Base-by-base conservation (phyloP, 1,140 invertebrate species). In the Macrobrachium rosenbergii region DNA sequence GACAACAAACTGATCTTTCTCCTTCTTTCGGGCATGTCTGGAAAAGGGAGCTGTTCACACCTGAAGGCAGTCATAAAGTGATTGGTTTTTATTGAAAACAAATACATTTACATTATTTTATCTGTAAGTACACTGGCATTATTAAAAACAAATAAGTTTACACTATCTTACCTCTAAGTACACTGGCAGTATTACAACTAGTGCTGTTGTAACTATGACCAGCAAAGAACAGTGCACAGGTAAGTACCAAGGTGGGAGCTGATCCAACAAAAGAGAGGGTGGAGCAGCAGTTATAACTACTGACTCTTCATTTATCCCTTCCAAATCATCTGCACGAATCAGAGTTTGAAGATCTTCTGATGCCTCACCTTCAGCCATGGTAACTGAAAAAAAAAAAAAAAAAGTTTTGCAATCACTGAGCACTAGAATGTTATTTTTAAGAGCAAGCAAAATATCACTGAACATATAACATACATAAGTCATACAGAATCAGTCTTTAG, bases 271-370 rank as follows among this genome's bases (percentile, higher is more conserved):
- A 16, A 83, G 80, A 17, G 80, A 69, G 17, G 80, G 80, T 43
- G 80, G 19, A 7, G 63, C 19, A 23, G 2, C 63, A 16, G 28
- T 43, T 21, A 23, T 52, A 10, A 43, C 78, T 12, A n/a, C 59
- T 1, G 19, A 21, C 5, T 60, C 82, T 7, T 72, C 82, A 11
- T 23, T 64, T 28, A 84, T 45, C 17, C 37, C 73, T 72, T 87
- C 69, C 21, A 88, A 80, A 10, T 88, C 86, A 43, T 88, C 86
- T 3, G 86, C 73, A n/a, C 86, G 86, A 19, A 88, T 88, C 0
- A 88, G 86, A 14, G 86, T 88, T 64, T 88, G 69, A 45, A 77
- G 86, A 11, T 88, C 86, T 10, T 88, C 86, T 16, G 79, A 62
- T 0, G 43, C 21, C 21, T 88, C 80, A 37, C 75, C 81, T 62